These are phyloP conservation scores for Venturia canescens DNA, from an alignment of 1,140 invertebrate species.

Conservation along the genomic window DNA sequence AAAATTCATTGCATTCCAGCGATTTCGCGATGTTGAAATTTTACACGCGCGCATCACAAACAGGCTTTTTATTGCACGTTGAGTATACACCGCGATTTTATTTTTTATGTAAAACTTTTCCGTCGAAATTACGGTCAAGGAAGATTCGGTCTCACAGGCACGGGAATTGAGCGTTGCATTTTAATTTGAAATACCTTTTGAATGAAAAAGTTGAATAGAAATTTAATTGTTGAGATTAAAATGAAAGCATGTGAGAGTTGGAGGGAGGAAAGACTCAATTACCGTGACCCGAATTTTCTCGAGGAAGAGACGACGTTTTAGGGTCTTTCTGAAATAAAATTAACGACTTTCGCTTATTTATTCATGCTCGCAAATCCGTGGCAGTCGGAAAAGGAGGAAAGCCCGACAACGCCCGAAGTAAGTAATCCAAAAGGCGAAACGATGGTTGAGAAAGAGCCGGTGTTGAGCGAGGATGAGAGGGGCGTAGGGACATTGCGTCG, in stretches of 20 bases:
- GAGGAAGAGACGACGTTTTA: not conserved
- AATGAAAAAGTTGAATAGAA: not conserved
- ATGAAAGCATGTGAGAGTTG: not conserved
- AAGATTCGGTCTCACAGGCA: no score
- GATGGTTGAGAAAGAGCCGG: constrained; percentile 60
- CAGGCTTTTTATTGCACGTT: no score
- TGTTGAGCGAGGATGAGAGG: constrained; percentile 52
- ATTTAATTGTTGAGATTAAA: not conserved
- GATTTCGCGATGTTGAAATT: no score
- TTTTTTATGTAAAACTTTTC: no score
- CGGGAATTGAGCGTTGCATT: no score
- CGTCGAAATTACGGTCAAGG: no score
- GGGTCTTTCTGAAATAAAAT: not conserved
- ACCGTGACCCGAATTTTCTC: constrained; percentile 1
- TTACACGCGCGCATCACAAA: no score
- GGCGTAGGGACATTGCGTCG: constrained; percentile 66
- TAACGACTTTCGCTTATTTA: constrained; percentile 63
- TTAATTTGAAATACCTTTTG: not conserved
- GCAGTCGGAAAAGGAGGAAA: constrained; percentile 77
- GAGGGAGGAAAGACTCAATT: no score
- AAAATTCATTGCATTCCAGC: no score
- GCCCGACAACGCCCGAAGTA: constrained; percentile 76
- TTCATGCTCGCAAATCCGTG: constrained; percentile 63
- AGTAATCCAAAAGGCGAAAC: constrained; percentile 72
- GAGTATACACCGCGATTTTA: no score